These are phyloP conservation scores for Synergus gifuensis DNA, from an alignment of 2,888 invertebrate genomes.

Conservation along the genomic window DNA sequence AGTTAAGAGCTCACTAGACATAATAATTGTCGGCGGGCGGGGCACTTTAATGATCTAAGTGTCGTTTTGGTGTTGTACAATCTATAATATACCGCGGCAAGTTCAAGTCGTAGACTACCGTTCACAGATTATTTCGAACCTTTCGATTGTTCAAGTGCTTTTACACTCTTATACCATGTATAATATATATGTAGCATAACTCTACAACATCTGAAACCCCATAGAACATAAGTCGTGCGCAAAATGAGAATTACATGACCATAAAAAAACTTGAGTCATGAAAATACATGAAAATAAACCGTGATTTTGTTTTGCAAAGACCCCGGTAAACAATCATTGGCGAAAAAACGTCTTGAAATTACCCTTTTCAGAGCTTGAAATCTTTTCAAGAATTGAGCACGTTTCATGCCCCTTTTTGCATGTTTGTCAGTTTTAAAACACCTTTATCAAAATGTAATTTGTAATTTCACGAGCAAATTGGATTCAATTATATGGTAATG, in stretches of 20 bases:
- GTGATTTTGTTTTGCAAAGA: background rate
- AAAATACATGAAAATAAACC: background rate
- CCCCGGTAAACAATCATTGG: slow-evolving; percentile 1
- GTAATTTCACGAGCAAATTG: slow-evolving; percentile 24
- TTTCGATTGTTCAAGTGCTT: slow-evolving; percentile 14
- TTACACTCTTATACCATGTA: background rate
- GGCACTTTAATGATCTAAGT: slow-evolving; percentile 23
- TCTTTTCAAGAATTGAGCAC: background rate
- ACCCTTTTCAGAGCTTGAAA: background rate
- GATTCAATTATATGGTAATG: slow-evolving; percentile 8
- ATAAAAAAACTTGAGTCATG: background rate
- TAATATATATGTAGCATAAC: background rate
- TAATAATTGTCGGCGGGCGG: slow-evolving; percentile 34
- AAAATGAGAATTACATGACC: background rate
- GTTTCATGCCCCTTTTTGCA: slow-evolving; percentile 16
- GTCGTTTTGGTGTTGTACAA: slow-evolving; percentile 23
- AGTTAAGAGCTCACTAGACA: slow-evolving; percentile 36
- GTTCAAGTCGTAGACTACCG: slow-evolving; percentile 11
- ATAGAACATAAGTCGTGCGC: background rate
- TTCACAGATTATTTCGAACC: background rate
- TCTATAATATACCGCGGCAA: slow-evolving; percentile 18
- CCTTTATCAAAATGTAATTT: background rate
- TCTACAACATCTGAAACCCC: background rate
- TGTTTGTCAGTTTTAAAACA: background rate
- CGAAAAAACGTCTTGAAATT: background rate